Evolutionary conservation across 2,797 vertebrate species (phyloP).

Genomic region (Allobates femoralis): DNA sequence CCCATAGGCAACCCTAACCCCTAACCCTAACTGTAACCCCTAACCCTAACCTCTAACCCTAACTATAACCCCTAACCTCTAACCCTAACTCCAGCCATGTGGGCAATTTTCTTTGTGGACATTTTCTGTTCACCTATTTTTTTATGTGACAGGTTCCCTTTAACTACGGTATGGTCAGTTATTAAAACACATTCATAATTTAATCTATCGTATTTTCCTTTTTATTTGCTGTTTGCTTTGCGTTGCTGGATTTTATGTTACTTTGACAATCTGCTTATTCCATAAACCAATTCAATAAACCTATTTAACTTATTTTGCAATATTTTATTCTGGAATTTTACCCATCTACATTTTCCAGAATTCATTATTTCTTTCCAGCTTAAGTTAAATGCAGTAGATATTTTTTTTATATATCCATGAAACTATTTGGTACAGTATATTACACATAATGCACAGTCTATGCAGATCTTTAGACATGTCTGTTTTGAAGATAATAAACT

Average conservation of each 20-base stretch:
- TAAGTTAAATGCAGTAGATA: not conserved
- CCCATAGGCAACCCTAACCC: no score
- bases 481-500: not conserved
- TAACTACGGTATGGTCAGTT: not conserved
- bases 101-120: no score
- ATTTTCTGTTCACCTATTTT: no score
- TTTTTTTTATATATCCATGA: not conserved
- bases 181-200: not conserved
- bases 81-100: no score
- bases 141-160: no score
- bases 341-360: not conserved
- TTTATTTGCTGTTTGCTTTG: not conserved
- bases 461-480: not conserved
- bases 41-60: no score
- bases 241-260: not conserved
- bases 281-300: not conserved
- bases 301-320: slow-evolving; percentile 1
- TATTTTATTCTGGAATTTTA: slow-evolving; percentile 1
- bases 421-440: not conserved
- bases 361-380: slow-evolving; percentile 13
- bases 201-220: not conserved
- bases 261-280: not conserved
- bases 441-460: not conserved
- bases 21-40: no score
- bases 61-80: no score